Evolutionary conservation across 2,797 vertebrate species (phyloP).

Genomic region (Hydrolagus colliei): DNA sequence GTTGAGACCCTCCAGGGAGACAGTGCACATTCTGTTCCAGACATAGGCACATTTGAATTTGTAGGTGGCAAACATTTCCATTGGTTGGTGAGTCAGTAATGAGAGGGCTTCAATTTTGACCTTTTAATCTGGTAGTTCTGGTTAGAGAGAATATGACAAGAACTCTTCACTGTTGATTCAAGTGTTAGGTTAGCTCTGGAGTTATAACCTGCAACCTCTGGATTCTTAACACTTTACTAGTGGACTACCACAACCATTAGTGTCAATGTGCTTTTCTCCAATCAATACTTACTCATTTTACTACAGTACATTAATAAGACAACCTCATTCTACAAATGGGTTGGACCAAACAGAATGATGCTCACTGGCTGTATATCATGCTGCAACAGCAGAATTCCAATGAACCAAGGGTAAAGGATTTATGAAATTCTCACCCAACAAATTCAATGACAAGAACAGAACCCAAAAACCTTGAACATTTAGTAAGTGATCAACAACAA

Average conservation of each 20-base stretch:
- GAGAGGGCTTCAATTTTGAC: no score
- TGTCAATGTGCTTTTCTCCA: constrained; percentile 14
- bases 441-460: background rate
- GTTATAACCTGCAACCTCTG: constrained; percentile 28
- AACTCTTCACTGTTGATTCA: constrained; percentile 20
- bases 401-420: background rate
- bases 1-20: no score
- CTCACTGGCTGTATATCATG: background rate
- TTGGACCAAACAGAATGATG: background rate
- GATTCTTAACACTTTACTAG: constrained; percentile 14
- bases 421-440: background rate
- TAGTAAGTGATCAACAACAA: background rate
- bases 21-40: no score
- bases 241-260: background rate
- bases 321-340: background rate
- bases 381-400: background rate
- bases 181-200: constrained; percentile 25
- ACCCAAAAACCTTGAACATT: background rate
- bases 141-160: constrained; percentile 6
- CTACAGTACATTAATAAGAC: background rate
- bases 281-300: constrained; percentile 28
- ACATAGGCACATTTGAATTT: no score
- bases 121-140: background rate
- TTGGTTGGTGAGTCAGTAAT: no score
- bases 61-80: no score